These are phyloP conservation scores for Liposcelis brunnea DNA, from an alignment of 2,888 invertebrate species.

Conservation along the genomic window DNA sequence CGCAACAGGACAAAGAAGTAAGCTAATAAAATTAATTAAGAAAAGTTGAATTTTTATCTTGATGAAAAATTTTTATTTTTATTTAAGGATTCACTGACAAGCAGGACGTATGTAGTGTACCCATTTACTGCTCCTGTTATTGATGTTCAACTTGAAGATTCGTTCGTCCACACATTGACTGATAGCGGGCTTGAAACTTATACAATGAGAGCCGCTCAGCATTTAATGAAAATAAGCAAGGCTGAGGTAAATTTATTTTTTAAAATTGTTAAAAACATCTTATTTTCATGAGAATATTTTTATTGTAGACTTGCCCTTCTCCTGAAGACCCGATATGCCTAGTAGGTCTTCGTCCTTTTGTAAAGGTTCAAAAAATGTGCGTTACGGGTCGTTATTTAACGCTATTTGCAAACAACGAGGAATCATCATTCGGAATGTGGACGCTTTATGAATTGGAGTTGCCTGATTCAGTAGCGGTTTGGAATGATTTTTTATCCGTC, in stretches of 20 bases:
- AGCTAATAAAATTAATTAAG: no score
- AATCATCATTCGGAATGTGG: slow-evolving; percentile 27
- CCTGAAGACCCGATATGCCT: slow-evolving; percentile 44
- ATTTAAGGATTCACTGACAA: neutral
- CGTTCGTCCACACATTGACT: slow-evolving; percentile 53
- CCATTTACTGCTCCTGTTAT: slow-evolving; percentile 54
- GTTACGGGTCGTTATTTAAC: slow-evolving; percentile 33
- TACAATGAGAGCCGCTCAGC: slow-evolving; percentile 44
- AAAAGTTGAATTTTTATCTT: no score
- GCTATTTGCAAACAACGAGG: slow-evolving; percentile 38
- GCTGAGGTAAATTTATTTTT: slow-evolving; percentile 4
- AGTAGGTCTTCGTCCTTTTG: slow-evolving; percentile 47
- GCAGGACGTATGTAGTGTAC: slow-evolving; percentile 28
- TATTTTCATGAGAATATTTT: slow-evolving; percentile 11
- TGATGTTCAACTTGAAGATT: slow-evolving; percentile 45
- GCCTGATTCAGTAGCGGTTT: neutral
- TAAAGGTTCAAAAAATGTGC: slow-evolving; percentile 38
- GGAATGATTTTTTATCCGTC: neutral
- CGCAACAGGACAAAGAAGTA: slow-evolving; percentile 11
- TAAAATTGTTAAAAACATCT: slow-evolving; percentile 8
- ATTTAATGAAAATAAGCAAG: no score
- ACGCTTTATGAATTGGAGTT: slow-evolving; percentile 1
- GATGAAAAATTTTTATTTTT: no score
- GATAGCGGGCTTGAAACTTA: slow-evolving; percentile 61
- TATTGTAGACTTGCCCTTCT: slow-evolving; percentile 9